Conservation (phyloP, 2,113 vertebrate genomes). For the Menidia beryllina region DNA sequence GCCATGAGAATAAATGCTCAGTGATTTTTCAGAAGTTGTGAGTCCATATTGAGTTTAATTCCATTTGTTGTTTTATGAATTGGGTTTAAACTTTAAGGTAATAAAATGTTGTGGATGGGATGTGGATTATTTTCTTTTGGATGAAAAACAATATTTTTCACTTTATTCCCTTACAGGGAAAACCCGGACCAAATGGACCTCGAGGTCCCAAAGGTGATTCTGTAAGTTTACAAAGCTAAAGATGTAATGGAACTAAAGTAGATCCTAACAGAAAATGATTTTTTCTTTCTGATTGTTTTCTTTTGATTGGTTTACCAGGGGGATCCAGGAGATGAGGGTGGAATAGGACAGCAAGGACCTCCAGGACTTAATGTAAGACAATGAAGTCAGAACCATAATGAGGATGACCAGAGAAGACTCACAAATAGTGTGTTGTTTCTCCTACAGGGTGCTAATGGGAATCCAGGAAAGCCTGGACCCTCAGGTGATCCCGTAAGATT, state of each 20-base stretch:
- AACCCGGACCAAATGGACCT: slow-evolving; percentile 69
- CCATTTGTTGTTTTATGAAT: no score
- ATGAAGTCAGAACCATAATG: not conserved
- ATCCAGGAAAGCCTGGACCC: slow-evolving; percentile 78
- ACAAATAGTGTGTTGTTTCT: not conserved
- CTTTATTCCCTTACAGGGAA: slow-evolving; percentile 67
- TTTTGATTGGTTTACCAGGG: slow-evolving; percentile 59
- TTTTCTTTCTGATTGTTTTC: not conserved
- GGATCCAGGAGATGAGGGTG: slow-evolving; percentile 73
- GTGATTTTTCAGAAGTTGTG: no score
- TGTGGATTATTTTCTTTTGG: not conserved
- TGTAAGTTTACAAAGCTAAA: slow-evolving; percentile 69
- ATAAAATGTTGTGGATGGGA: no score
- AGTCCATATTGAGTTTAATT: no score
- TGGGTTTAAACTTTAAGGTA: no score
- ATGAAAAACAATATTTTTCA: not conserved
- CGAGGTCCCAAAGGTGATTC: slow-evolving; percentile 76
- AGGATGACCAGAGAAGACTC: not conserved
- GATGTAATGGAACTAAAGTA: not conserved
- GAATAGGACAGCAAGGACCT: slow-evolving; percentile 77
- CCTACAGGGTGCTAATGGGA: slow-evolving; percentile 77
- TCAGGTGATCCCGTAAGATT: slow-evolving; percentile 88
- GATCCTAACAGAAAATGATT: not conserved
- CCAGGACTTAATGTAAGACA: slow-evolving; percentile 76
- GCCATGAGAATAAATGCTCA: not conserved